Conservation (phyloP, 2,113 vertebrate genomes). For the Prinia subflava region DNA sequence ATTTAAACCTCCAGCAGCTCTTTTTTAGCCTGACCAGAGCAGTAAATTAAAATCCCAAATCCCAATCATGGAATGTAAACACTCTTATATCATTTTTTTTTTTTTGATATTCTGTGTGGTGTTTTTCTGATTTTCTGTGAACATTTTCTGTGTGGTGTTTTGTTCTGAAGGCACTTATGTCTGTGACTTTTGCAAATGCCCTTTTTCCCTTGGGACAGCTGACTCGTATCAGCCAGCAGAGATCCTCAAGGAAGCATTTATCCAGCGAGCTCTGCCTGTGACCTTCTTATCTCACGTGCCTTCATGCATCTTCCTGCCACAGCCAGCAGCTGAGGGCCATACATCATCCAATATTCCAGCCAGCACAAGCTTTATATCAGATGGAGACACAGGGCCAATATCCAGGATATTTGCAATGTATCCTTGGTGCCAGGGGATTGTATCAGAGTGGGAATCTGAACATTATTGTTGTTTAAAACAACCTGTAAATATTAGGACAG, state of each 20-base stretch:
- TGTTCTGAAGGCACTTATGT: neutral
- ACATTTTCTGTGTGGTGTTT: neutral
- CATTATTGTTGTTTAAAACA: neutral
- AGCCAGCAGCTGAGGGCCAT: neutral
- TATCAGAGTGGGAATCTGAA: neutral
- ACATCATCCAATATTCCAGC: neutral
- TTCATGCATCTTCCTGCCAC: constrained; percentile 11
- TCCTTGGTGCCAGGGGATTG: neutral
- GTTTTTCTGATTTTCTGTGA: neutral
- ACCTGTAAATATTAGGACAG: neutral
- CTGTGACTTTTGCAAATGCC: neutral
- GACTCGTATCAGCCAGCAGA: neutral
- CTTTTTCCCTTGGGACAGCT: neutral
- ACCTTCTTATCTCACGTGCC: neutral
- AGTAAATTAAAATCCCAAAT: neutral
- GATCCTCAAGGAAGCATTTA: neutral
- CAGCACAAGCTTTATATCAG: neutral
- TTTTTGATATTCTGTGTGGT: no score
- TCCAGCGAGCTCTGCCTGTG: neutral
- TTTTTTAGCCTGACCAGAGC: neutral
- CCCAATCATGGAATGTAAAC: neutral
- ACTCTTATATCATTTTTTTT: neutral
- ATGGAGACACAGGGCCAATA: neutral
- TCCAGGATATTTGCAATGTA: neutral
- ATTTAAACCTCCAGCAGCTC: neutral